Evolutionary conservation across 2,797 vertebrate species (phyloP).

Genomic region (Sphenopsis melanotis): DNA sequence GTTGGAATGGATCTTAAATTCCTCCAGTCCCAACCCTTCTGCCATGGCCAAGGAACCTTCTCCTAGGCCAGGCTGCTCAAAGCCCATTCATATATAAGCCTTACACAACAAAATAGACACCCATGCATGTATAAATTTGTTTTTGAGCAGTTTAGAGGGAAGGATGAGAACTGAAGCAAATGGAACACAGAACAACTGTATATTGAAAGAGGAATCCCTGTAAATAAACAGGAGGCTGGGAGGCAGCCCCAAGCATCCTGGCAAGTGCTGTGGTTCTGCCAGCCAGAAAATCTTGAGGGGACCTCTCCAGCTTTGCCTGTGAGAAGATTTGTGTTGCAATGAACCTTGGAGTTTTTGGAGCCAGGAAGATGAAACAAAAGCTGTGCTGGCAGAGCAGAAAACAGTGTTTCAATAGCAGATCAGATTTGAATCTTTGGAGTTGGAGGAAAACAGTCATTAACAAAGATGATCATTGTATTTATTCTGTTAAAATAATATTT

Average conservation of each 20-base stretch:
- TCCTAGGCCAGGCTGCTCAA: neutral
- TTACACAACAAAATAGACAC: neutral
- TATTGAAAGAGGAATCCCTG: neutral
- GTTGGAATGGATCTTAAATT: neutral
- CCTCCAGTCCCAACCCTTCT: neutral
- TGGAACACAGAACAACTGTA: neutral
- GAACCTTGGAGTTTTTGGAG: neutral
- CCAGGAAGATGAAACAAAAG: neutral
- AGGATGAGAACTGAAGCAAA: neutral
- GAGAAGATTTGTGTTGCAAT: neutral
- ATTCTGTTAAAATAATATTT: neutral
- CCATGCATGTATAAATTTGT: neutral
- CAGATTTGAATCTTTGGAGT: neutral
- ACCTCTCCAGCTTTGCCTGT: neutral
- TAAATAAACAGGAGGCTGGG: neutral
- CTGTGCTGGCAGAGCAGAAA: neutral
- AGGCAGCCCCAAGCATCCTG: neutral
- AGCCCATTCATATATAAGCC: neutral
- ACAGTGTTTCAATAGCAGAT: neutral
- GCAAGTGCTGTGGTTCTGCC: neutral
- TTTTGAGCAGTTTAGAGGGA: neutral
- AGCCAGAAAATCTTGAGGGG: neutral
- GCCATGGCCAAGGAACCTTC: neutral
- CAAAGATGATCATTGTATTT: neutral
- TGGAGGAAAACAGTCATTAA: neutral